A percentile compares a stretch with the other conserved stretches of the same genome.
Conservation (phyloP, 2,888 invertebrate species). For the Rhorus exstirpatorius region DNA sequence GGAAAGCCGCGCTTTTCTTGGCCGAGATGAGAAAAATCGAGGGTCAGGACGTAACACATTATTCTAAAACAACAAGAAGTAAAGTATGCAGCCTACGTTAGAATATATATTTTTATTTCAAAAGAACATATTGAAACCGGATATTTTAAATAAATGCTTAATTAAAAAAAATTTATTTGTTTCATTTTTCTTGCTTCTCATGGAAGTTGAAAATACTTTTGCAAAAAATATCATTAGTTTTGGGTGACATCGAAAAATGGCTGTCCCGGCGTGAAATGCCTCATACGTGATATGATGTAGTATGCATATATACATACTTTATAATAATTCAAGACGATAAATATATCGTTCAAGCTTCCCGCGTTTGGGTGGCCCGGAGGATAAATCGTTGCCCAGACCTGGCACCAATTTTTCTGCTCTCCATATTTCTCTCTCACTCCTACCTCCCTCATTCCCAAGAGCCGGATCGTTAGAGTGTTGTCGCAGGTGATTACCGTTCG, state of each 20-base stretch:
- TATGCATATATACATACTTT: constrained; percentile 13
- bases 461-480: constrained; percentile 68
- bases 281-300: constrained; percentile 1
- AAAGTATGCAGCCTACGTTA: too few species aligned
- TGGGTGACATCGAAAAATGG: background rate
- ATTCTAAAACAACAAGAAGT: too few species aligned
- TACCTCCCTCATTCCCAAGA: constrained; percentile 21
- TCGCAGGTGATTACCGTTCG: constrained; percentile 70
- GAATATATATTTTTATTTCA: too few species aligned
- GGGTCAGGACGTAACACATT: too few species aligned
- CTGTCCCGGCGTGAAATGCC: background rate
- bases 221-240: too few species aligned
- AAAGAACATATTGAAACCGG: too few species aligned
- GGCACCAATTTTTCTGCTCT: constrained; percentile 50
- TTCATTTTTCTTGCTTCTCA: too few species aligned
- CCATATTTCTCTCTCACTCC: constrained; percentile 25
- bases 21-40: too few species aligned
- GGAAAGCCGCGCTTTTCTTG: too few species aligned
- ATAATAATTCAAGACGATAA: constrained; percentile 24
- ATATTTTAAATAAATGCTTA: too few species aligned
- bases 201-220: too few species aligned
- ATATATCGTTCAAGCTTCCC: constrained; percentile 47
- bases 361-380: constrained; percentile 63
- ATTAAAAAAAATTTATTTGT: too few species aligned
- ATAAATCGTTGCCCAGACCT: constrained; percentile 59